phyloP scores from a whole-genome alignment of 2,888 invertebrate genomes.

The Rhyacophila evoluta region DNA sequence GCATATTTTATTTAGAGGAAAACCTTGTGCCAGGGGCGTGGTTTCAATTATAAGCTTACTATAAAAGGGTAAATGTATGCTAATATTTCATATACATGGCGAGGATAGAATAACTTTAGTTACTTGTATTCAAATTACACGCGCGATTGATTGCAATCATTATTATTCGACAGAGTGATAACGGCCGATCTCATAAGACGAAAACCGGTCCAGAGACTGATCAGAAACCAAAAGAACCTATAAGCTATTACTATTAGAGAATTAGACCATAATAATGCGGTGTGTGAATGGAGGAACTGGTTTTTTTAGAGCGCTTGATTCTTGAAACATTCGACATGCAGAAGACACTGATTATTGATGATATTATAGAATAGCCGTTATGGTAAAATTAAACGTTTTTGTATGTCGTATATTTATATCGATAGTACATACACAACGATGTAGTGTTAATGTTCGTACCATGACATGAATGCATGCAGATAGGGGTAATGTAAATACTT shows the following conservation, averaged over 20 bases:
- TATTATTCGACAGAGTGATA: constrained; percentile 10
- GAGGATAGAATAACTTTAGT: background rate
- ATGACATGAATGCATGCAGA: too few species aligned
- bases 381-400: too few species aligned
- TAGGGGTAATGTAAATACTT: too few species aligned
- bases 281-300: constrained; percentile 8
- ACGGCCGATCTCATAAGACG: background rate
- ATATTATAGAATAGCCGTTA: too few species aligned
- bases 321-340: background rate
- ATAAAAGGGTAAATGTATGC: constrained; percentile 15
- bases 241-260: background rate
- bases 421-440: too few species aligned
- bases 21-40: constrained; percentile 9
- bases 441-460: too few species aligned
- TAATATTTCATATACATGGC: background rate
- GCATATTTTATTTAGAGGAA: background rate
- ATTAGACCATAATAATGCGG: constrained; percentile 10
- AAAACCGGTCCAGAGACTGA: background rate
- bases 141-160: constrained; percentile 14
- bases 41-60: background rate
- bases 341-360: background rate
- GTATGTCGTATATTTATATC: too few species aligned
- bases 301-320: background rate
- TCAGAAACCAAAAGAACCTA: constrained; percentile 7
- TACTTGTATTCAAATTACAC: constrained; percentile 2